phyloP scores from a whole-genome alignment of 1,140 invertebrate species.

The Pemphigus obesinymphae region DNA sequence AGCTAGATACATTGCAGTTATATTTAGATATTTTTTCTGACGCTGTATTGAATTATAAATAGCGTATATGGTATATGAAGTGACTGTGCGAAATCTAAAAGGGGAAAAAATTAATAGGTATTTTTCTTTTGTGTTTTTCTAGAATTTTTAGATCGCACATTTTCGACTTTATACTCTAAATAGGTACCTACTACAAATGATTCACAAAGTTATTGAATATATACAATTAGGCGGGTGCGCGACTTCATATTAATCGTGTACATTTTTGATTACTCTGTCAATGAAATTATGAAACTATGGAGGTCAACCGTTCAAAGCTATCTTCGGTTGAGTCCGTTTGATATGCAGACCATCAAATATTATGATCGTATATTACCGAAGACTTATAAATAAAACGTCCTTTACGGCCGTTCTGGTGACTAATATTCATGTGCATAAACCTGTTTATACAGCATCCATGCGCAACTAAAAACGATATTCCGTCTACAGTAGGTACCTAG shows the following conservation, averaged over 20 bases:
- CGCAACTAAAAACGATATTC: slow-evolving; percentile 1
- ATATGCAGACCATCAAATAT: background rate
- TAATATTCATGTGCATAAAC: slow-evolving; percentile 40
- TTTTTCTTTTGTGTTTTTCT: no score
- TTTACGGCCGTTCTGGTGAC: slow-evolving; percentile 23
- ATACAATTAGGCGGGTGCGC: background rate
- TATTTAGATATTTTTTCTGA: no score
- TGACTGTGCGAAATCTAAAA: no score
- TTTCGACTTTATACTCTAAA: no score
- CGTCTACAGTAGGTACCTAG: background rate
- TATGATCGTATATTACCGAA: slow-evolving; percentile 3
- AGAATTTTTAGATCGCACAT: no score
- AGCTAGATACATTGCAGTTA: no score
- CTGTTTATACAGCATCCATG: slow-evolving; percentile 35
- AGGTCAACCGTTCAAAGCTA: background rate
- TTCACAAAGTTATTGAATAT: no score
- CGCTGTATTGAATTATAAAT: no score
- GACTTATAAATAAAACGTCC: slow-evolving; percentile 40
- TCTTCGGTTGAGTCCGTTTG: background rate
- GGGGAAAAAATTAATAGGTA: no score
- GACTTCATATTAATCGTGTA: background rate
- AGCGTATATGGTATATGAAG: no score
- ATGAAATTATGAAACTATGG: background rate
- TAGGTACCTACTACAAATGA: no score
- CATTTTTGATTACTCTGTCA: background rate